Percentiles rank a stretch among this genome's conserved stretches.
Conservation (phyloP, 2,888 invertebrate species). For the Blastobasis adustella region DNA sequence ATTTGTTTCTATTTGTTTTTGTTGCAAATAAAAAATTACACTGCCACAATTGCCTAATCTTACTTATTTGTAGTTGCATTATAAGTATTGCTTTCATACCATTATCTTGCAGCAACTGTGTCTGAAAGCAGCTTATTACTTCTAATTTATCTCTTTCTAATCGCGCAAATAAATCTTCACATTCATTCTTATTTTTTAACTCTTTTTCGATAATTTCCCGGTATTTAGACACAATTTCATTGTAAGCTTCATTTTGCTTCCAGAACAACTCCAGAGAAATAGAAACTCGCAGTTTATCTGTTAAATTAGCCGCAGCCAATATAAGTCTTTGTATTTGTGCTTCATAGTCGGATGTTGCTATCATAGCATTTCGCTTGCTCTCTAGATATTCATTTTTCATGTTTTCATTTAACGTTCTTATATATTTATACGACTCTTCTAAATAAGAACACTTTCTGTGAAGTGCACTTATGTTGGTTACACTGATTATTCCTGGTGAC, state of each 20-base stretch:
- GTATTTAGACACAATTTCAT: constrained; percentile 68
- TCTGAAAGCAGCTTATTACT: constrained; percentile 39
- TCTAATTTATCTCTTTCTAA: constrained; percentile 41
- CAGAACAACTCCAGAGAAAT: constrained; percentile 63
- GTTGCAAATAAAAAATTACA: too few relatives aligned
- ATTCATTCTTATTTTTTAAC: constrained; percentile 26
- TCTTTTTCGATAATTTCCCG: constrained; percentile 48
- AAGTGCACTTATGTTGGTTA: constrained; percentile 28
- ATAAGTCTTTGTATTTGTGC: constrained; percentile 57
- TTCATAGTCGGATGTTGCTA: constrained; percentile 53
- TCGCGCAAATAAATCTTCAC: constrained; percentile 22
- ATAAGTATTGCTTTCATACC: too few relatives aligned
- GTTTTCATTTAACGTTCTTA: constrained; percentile 67
- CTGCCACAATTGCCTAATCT: too few relatives aligned
- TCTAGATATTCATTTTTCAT: constrained; percentile 66
- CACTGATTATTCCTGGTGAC: constrained; percentile 49
- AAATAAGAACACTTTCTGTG: constrained; percentile 61
- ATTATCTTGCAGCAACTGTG: too few relatives aligned
- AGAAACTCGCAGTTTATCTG: constrained; percentile 62
- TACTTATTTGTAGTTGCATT: too few relatives aligned
- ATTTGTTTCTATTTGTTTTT: too few relatives aligned
- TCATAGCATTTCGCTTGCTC: constrained; percentile 58
- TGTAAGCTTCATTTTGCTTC: constrained; percentile 68
- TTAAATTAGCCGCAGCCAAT: constrained; percentile 43
- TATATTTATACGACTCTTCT: constrained; percentile 56